Conservation (phyloP, 2,113 vertebrate species). For the Rutilus rutilus region DNA sequence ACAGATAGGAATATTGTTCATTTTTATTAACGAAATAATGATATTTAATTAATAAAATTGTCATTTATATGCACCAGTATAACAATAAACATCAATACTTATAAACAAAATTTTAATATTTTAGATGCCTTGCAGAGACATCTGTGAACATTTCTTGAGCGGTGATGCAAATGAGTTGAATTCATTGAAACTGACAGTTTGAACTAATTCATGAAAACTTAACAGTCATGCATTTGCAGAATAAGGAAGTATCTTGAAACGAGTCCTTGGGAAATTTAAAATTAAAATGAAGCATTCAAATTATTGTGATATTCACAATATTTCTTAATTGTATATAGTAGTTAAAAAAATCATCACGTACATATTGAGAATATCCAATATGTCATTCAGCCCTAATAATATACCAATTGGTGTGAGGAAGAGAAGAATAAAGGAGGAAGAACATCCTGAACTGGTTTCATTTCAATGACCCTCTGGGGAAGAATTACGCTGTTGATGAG, state of each 20-base stretch:
- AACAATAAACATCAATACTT: no score
- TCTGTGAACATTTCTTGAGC: no score
- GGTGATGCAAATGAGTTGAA: no score
- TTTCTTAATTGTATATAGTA: background rate
- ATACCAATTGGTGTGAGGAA: background rate
- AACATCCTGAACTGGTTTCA: constrained; percentile 11
- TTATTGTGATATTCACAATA: background rate
- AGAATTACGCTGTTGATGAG: constrained; percentile 48
- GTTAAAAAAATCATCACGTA: background rate
- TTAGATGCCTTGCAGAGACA: no score
- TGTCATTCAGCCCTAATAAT: background rate
- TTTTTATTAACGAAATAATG: background rate
- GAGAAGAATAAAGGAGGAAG: constrained; percentile 22
- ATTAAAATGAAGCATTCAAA: background rate
- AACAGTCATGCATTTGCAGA: background rate
- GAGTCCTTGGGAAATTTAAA: background rate
- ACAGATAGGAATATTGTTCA: background rate
- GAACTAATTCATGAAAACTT: background rate
- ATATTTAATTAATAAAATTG: background rate
- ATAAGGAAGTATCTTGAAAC: background rate
- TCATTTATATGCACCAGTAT: no score
- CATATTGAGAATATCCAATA: background rate
- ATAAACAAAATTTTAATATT: no score
- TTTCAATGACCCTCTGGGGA: constrained; percentile 30
- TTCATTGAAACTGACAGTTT: background rate